Percentiles rank a stretch among this genome's conserved stretches.
Evolutionary conservation across 92 coral and sea anemone genomes (phyloP).

Genomic region (Ricordea florida): DNA sequence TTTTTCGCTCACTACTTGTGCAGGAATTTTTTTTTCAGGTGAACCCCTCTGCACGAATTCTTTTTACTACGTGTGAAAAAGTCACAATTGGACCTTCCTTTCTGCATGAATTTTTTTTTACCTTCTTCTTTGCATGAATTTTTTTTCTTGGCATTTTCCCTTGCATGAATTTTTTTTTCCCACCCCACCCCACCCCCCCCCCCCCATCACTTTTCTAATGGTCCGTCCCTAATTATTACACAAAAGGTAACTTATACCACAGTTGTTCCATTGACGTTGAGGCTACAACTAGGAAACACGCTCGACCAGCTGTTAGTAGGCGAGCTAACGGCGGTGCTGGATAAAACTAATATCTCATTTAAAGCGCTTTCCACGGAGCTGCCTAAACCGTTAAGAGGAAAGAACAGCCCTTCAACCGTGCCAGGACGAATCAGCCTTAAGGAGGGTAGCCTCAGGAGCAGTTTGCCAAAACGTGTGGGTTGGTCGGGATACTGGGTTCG

Average conservation of each 20-base stretch:
- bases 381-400: constrained; percentile 73
- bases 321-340: neutral
- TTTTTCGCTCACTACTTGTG: too few species aligned
- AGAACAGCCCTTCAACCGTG: constrained; percentile 79
- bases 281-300: constrained; percentile 11
- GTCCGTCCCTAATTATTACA: constrained; percentile 3
- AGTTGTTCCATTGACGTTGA: neutral
- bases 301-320: constrained; percentile 15
- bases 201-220: too few species aligned
- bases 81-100: too few species aligned
- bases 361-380: constrained; percentile 73
- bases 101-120: too few species aligned
- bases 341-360: constrained; percentile 67
- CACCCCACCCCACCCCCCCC: too few species aligned
- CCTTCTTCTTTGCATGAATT: too few species aligned
- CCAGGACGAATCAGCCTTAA: constrained; percentile 82
- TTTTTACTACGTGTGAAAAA: too few species aligned
- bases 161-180: too few species aligned
- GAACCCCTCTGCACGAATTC: too few species aligned
- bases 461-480: constrained; percentile 86
- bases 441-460: constrained; percentile 91
- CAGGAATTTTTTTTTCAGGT: too few species aligned
- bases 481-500: constrained; percentile 86
- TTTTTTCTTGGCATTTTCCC: too few species aligned
- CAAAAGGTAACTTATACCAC: neutral